phyloP scores from a whole-genome alignment of 2,797 vertebrate genomes.

The Zalophus californianus region DNA sequence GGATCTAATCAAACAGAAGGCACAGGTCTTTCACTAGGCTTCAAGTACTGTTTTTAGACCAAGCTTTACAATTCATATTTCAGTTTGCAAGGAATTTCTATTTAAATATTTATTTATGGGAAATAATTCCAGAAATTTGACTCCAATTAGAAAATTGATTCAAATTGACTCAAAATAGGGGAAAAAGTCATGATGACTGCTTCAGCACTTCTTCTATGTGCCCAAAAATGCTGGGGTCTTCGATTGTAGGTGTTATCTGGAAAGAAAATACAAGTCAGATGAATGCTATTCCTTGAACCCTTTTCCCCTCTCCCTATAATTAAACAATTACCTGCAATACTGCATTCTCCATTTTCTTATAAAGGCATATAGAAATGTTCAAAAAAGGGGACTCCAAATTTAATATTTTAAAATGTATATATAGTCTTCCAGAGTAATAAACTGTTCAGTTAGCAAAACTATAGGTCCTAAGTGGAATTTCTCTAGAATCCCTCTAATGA shows the following conservation, averaged over 20 bases:
- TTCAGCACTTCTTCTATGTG: constrained; percentile 91
- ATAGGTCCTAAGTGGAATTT: neutral
- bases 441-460: neutral
- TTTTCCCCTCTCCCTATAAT: neutral
- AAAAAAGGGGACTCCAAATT: neutral
- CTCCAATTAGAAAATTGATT: neutral
- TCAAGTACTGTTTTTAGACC: neutral
- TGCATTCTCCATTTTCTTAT: neutral
- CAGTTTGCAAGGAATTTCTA: constrained; percentile 1
- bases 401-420: neutral
- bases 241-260: constrained; percentile 95
- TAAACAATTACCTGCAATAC: neutral
- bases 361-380: neutral
- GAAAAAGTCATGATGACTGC: constrained; percentile 75
- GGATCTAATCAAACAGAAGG: neutral
- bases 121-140: constrained; percentile 46
- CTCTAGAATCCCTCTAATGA: neutral
- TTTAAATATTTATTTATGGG: constrained; percentile 23
- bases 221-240: constrained; percentile 94
- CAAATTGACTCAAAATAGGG: neutral
- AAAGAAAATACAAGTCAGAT: constrained; percentile 66
- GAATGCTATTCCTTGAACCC: neutral
- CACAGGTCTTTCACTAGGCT: neutral
- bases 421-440: neutral
- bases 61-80: constrained; percentile 37